Base-by-base conservation (phyloP, 1,140 invertebrate species). In the Drosophila sproati region DNA sequence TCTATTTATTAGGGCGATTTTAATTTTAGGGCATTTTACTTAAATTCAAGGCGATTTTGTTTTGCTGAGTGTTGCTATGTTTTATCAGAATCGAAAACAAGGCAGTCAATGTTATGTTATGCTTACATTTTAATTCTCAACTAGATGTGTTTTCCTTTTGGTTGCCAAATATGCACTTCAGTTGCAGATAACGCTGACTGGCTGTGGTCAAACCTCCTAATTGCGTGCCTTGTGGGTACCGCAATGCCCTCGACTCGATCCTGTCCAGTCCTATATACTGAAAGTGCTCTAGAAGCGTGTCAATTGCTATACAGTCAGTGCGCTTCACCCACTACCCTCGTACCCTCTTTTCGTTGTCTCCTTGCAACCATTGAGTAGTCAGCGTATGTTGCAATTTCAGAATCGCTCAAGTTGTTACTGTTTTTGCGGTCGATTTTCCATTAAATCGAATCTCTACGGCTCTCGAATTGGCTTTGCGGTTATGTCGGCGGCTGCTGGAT, bases 391-490 rank as follows among this genome's bases (percentile, higher is more conserved):
- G 67, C 82, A 82, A 79, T 86, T 86, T 75, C 76, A 73, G 79
- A 86, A 82, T 86, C 83, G 64, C 72, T 79, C 67, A 86, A 88
- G 79, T 79, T 87, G 82, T 76, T 88, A 68, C 83, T 88, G 83
- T 75, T 86, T 61, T 70, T 86, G 82, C 69, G 83, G 82, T 88
- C 72, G 82, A 79, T 82, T 79, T 88, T 82, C 79, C 82, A 86
- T 86, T 86, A 88, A 79, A 88, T 82, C 82, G 82, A 86, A 87
- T 79, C 54, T 71, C 73, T 52, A 71, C 60, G 76, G 64, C 72
- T 68, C 76, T 88, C 62, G 72, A 82, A 79, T 86, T 86, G 83
- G 79, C 75, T 82, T 82, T 88, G 82, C 52, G 81, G 81, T 77
- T 63, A 76, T 74, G 60, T 77, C n/a, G 45, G 51, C 64, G 52